Evolutionary conservation across 2,797 vertebrate species (phyloP), one percentile per base, ranked within the genome.

Genomic region (Acipenser transmontanus): DNA sequence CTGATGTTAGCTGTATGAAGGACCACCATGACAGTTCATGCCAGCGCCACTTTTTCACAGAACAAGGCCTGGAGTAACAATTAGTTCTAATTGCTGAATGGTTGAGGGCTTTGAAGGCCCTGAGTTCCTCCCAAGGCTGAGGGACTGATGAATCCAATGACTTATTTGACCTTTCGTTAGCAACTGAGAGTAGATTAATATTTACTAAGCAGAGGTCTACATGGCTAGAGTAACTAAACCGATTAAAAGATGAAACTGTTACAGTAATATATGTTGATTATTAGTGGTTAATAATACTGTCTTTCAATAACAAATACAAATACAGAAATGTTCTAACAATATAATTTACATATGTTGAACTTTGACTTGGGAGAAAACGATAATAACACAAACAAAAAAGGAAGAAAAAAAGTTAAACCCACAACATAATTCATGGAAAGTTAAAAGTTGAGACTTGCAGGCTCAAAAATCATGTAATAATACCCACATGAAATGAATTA

Each of bases 401-500:
- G 3, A 49, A 54, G 10, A 12, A 47, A 6, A 6, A 34, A 67
- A 49, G 6, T 4, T n/a, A 67, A 64, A 34, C 34, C 7, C 14
- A 62, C 50, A 64, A 14, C 10, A 5, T 20, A 62, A 49, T 50
- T 48, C 50, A 11, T 57, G 66, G 14, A n/a, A 63, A 63, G 6
- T 47, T 10, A 60, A 14, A 66, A 12, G 10, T 59, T 63, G 48
- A 50, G 34, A 63, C 51, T 66, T 59, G 7, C 13, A 13, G 66
- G 50, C 71, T 67, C 71, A 69, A 75, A 76, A 91, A 91, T 83
- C 80, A 80, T 81, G 82, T 89, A 91, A 91, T 83, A 80, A 80
- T 81, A 84, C 87, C 89, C 93, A 95, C 86, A 93, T 95, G 93
- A 85, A 86, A 88, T 88, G 87, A 78, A 89, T 91, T 92, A 91